A percentile compares a stretch with the other conserved stretches of the same genome.
Conservation (phyloP, 2,888 invertebrate genomes). For the Catocala sponsa region DNA sequence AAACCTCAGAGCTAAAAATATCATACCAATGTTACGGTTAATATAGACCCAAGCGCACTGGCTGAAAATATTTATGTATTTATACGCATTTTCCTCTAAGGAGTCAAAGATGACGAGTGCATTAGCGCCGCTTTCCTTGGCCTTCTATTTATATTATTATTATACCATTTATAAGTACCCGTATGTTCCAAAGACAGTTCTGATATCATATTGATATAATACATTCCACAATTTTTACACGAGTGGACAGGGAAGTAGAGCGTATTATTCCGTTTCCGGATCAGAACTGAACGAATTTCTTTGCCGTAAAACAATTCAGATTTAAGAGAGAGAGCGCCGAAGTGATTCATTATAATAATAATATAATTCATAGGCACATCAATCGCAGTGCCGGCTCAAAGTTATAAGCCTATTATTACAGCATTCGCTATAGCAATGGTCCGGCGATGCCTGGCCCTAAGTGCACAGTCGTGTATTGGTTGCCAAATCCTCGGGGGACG, state of each 20-base stretch:
- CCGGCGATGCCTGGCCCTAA: conserved; percentile 66
- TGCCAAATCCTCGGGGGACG: conserved; percentile 82
- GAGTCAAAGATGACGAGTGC: neutral
- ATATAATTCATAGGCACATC: conserved; percentile 41
- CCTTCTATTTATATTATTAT: neutral
- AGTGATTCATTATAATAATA: conserved; percentile 35
- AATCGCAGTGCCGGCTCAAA: conserved; percentile 34
- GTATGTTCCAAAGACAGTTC: neutral
- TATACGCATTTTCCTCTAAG: neutral
- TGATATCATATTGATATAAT: neutral
- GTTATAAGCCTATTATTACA: conserved; percentile 49
- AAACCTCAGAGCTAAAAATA: too few relatives aligned
- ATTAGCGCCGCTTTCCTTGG: neutral
- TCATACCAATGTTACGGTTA: too few relatives aligned
- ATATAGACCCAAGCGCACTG: too few relatives aligned
- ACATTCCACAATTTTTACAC: neutral
- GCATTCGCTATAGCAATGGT: conserved; percentile 32
- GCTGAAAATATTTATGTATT: neutral
- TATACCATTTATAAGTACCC: neutral
- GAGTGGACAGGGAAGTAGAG: conserved; percentile 6
- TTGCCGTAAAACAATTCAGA: conserved; percentile 10
- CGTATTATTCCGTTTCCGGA: conserved; percentile 11
- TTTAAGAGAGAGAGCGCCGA: conserved; percentile 4
- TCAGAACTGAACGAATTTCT: conserved; percentile 8
- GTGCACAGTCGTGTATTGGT: conserved; percentile 86